Conservation (phyloP, 1,140 invertebrate species). For the Drosophila lacteicornis region DNA sequence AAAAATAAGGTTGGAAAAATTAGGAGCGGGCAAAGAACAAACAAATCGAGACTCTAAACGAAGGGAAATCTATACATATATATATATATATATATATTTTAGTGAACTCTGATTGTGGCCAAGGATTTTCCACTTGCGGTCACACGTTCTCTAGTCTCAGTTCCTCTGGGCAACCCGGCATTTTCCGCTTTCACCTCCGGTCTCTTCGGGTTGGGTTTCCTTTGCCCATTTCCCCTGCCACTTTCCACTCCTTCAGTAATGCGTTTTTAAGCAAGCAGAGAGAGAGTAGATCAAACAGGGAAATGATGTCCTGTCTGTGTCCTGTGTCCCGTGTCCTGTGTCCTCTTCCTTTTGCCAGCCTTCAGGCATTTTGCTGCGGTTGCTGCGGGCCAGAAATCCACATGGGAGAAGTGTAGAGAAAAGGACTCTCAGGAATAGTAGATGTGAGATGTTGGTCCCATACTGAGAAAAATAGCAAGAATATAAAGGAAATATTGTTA, state of each 20-base stretch:
- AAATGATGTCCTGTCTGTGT: constrained; percentile 51
- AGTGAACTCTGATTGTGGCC: constrained; percentile 55
- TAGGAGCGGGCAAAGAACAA: constrained; percentile 7
- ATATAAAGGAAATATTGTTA: not conserved
- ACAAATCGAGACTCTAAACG: constrained; percentile 11
- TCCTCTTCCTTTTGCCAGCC: constrained; percentile 29
- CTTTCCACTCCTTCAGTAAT: constrained; percentile 41
- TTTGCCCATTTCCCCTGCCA: constrained; percentile 29
- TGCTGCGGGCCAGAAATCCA: constrained; percentile 39
- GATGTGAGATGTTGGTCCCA: not conserved
- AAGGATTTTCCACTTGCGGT: constrained; percentile 71
- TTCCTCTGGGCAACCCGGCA: constrained; percentile 1
- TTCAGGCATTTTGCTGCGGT: constrained; percentile 52
- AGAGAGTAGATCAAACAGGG: constrained; percentile 62
- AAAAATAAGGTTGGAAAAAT: constrained; percentile 12
- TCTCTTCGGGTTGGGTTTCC: constrained; percentile 17
- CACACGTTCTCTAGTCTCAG: constrained; percentile 15
- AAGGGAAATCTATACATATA: not conserved
- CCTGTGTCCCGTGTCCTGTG: constrained; percentile 13
- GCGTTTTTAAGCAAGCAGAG: constrained; percentile 69
- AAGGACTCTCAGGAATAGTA: constrained; percentile 7
- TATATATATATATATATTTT: not conserved
- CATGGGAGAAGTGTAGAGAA: constrained; percentile 6
- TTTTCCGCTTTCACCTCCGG: constrained; percentile 25
- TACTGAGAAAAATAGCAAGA: not conserved